These are phyloP conservation scores for Drosophila falleni DNA, from an alignment of 2,888 invertebrate genomes.

Conservation along the genomic window DNA sequence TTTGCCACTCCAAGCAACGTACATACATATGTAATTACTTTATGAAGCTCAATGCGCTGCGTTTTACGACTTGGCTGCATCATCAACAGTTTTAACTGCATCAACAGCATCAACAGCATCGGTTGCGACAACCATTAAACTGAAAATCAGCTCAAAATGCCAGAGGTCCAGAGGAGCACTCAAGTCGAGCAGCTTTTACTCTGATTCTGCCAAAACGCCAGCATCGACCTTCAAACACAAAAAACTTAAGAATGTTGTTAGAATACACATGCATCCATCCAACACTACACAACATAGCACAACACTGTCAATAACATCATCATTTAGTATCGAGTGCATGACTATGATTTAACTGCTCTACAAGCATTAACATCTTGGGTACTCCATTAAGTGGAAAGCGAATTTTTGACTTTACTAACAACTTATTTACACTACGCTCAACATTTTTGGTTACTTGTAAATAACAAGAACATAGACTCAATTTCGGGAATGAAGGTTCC, in stretches of 20 bases:
- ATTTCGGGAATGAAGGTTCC: background rate
- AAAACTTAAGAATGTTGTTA: constrained; percentile 63
- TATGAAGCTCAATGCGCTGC: constrained; percentile 63
- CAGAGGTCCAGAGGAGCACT: constrained; percentile 65
- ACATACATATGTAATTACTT: constrained; percentile 70
- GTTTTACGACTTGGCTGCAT: constrained; percentile 47
- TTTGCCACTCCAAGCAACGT: constrained; percentile 20
- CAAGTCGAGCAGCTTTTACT: constrained; percentile 75
- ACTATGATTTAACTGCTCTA: constrained; percentile 14
- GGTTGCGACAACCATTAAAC: constrained; percentile 7
- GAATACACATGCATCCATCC: constrained; percentile 30
- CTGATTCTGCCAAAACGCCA: constrained; percentile 74
- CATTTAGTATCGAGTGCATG: constrained; percentile 29
- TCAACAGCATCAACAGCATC: constrained; percentile 1
- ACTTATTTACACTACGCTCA: constrained; percentile 18
- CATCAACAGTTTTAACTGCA: constrained; percentile 1
- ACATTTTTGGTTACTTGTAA: constrained; percentile 5
- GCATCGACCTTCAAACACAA: constrained; percentile 50
- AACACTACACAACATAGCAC: constrained; percentile 14
- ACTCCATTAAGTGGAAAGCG: constrained; percentile 16
- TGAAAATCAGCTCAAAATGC: constrained; percentile 58
- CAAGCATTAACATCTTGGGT: background rate
- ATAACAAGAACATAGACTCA: constrained; percentile 4
- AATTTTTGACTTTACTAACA: constrained; percentile 13
- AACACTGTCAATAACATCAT: constrained; percentile 17